A percentile compares a stretch with the other conserved stretches of the same genome.
Evolutionary conservation across 1,140 invertebrate genomes (phyloP).

Genomic region (Zaprionus camerounensis): DNA sequence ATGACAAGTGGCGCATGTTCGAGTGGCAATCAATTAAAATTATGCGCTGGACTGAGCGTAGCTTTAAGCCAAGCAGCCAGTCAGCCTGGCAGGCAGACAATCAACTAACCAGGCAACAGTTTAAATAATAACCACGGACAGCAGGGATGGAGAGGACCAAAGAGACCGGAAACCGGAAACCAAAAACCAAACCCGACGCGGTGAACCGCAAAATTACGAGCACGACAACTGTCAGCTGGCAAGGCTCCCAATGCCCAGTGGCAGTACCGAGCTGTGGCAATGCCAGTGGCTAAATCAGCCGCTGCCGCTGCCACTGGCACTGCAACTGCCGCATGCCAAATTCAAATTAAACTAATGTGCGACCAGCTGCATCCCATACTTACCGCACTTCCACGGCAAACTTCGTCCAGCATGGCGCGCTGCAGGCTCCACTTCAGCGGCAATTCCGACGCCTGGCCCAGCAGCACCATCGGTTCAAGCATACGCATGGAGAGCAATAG

Average conservation of each 20-base stretch:
- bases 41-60: slow-evolving; percentile 49
- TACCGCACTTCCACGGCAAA: slow-evolving; percentile 59
- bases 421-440: slow-evolving; percentile 61
- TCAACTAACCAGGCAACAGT: slow-evolving; percentile 23
- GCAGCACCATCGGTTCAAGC: slow-evolving; percentile 65
- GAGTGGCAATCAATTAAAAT: slow-evolving; percentile 80
- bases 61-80: slow-evolving; percentile 45
- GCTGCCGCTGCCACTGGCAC: not conserved
- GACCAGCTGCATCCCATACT: slow-evolving; percentile 36
- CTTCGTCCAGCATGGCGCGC: slow-evolving; percentile 61
- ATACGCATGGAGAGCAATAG: slow-evolving; percentile 70
- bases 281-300: slow-evolving; percentile 33
- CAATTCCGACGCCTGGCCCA: slow-evolving; percentile 61
- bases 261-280: not conserved
- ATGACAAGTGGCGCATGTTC: slow-evolving; percentile 70
- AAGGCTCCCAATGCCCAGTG: slow-evolving; percentile 27
- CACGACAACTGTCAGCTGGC: slow-evolving; percentile 66
- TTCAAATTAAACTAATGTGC: slow-evolving; percentile 78
- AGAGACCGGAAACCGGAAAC: slow-evolving; percentile 25
- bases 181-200: slow-evolving; percentile 57
- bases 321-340: slow-evolving; percentile 50
- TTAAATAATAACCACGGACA: slow-evolving; percentile 40
- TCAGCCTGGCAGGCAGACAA: not conserved
- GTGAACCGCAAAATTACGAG: slow-evolving; percentile 76
- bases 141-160: not conserved